phyloP scores from a whole-genome alignment of 2,888 invertebrate genomes.

The Phortica okadai region DNA sequence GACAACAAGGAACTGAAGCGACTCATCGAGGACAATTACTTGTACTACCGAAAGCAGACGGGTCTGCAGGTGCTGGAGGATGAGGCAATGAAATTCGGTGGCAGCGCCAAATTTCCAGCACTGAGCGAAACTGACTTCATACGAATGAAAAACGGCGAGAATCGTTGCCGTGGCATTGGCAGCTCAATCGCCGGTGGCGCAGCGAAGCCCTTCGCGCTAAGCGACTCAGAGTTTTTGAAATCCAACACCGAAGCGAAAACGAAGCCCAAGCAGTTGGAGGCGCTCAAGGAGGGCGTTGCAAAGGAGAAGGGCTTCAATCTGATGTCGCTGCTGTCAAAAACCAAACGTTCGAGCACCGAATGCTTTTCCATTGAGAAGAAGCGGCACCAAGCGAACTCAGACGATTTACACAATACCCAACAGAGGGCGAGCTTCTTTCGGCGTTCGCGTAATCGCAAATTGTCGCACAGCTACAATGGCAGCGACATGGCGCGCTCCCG shows the following conservation, averaged over 20 bases:
- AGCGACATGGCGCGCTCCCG: slow-evolving; percentile 35
- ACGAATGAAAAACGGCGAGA: slow-evolving; percentile 67
- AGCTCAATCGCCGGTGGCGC: slow-evolving; percentile 48
- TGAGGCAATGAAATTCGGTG: neutral
- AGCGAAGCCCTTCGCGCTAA: slow-evolving; percentile 72
- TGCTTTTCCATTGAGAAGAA: slow-evolving; percentile 74
- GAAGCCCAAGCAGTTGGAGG: slow-evolving; percentile 54
- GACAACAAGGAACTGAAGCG: slow-evolving; percentile 76
- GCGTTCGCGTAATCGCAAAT: slow-evolving; percentile 73
- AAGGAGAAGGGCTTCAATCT: slow-evolving; percentile 74
- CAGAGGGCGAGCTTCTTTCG: slow-evolving; percentile 61
- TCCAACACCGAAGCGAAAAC: slow-evolving; percentile 60
- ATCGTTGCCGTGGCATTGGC: slow-evolving; percentile 50
- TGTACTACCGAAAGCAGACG: slow-evolving; percentile 74
- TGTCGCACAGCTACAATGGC: slow-evolving; percentile 76
- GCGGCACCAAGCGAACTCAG: slow-evolving; percentile 71
- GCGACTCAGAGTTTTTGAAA: slow-evolving; percentile 75
- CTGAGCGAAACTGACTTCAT: slow-evolving; percentile 76
- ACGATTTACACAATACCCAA: slow-evolving; percentile 59
- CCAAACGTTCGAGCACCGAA: slow-evolving; percentile 74
- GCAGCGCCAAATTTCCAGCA: slow-evolving; percentile 68
- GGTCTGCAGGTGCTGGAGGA: slow-evolving; percentile 27
- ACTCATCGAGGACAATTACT: slow-evolving; percentile 76
- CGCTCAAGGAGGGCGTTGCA: slow-evolving; percentile 47
- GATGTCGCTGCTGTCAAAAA: slow-evolving; percentile 72